These are phyloP conservation scores for Blastobasis lacticolella DNA, from an alignment of 2,888 invertebrate genomes.

Conservation along the genomic window DNA sequence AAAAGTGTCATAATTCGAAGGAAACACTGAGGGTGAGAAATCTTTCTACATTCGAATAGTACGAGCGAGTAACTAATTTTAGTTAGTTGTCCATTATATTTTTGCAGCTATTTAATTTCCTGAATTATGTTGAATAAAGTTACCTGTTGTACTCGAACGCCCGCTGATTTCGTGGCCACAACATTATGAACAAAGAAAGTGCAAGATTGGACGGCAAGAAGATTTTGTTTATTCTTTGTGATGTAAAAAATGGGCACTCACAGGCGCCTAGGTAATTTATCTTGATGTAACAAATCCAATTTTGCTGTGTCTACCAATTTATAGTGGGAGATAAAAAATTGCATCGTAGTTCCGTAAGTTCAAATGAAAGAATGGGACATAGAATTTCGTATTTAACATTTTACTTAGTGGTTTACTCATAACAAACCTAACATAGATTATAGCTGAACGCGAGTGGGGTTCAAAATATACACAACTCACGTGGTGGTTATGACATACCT, in stretches of 20 bases:
- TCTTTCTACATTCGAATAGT: background rate
- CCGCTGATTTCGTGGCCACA: conserved; percentile 18
- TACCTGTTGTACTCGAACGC: background rate
- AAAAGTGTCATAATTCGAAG: background rate
- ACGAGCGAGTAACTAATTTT: background rate
- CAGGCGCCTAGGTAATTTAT: conserved; percentile 12
- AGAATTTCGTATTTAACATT: too few species aligned
- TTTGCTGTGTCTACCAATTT: too few species aligned
- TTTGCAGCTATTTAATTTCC: background rate
- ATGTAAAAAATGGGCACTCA: conserved; percentile 28
- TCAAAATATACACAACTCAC: too few species aligned
- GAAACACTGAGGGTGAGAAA: background rate
- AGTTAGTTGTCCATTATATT: background rate
- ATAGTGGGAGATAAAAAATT: too few species aligned
- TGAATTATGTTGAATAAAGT: background rate
- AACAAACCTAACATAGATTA: too few species aligned
- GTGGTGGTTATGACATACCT: too few species aligned
- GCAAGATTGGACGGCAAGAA: conserved; percentile 28
- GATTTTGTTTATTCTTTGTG: conserved; percentile 34
- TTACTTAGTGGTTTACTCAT: too few species aligned
- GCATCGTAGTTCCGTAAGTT: too few species aligned
- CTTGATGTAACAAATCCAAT: conserved; percentile 5
- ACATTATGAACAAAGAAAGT: conserved; percentile 24
- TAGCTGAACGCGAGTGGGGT: too few species aligned
- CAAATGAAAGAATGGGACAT: too few species aligned